Base-by-base conservation (phyloP, 2,113 vertebrate species). In the Dicentrarchus labrax region DNA sequence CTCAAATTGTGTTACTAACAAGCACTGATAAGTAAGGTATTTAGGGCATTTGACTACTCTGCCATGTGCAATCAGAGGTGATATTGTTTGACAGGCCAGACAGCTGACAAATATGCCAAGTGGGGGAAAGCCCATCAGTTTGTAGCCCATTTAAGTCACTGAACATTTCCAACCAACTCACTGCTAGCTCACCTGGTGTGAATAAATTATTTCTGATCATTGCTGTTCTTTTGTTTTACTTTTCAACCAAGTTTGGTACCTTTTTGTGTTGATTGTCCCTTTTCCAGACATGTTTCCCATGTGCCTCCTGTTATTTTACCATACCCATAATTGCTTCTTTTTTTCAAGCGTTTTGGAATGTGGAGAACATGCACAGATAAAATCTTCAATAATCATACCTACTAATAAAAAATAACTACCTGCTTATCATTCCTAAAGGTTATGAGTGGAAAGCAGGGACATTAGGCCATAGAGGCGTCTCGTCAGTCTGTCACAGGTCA, bases 11-110 rank as follows among this genome's bases (percentile, higher is more conserved):
- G 78, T 74, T 73, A 39, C 60, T 72, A 85, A 76, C 41, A 3
- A 82, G 64, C 72, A 43, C 77, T 79, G 89, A 91, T 91, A 90
- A 80, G 71, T 47, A 4, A 45, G 53, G 85, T 83, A 85, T 89
- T 85, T 81, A 83, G 87, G 76, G 66, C 47, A 65, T 82, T 84
- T 59, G 59, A 67, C 57, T 71, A 4, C 21, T 30, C 59, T 76
- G 83, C 59, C 53, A 5, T 75, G 12, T 70, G 73, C 71, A 76
- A 53, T 83, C 77, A 71, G 50, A 78, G 43, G 59, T 72, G 48
- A 71, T 78, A 59, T 60, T 38, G 41, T 51, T 24, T 65, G 64
- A 43, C 51, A 76, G 62, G 41, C 76, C 71, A 84, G 74, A 83
- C 81, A 67, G 76, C 61, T 83, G 72, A 87, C 77, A 86, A 61